Conservation (phyloP, 2,797 vertebrate species). For the Austrolebias charrua region DNA sequence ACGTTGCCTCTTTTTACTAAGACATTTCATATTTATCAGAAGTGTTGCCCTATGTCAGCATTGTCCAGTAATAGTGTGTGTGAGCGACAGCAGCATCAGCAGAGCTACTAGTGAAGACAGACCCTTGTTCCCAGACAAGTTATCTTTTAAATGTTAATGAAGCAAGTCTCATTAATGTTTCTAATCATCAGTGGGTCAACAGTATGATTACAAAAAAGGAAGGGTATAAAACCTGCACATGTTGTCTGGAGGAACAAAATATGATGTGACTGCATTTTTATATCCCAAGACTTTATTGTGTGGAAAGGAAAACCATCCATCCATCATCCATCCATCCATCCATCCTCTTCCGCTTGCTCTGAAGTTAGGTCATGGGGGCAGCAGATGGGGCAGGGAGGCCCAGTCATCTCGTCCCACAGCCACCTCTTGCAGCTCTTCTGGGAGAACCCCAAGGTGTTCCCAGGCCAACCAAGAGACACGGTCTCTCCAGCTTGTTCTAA, state of each 20-base stretch:
- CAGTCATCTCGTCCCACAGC: too few species aligned
- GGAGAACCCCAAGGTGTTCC: too few species aligned
- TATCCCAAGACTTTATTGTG: too few species aligned
- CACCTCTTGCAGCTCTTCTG: too few species aligned
- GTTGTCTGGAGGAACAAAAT: background rate
- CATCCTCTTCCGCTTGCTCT: too few species aligned
- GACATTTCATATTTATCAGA: background rate
- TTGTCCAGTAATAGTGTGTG: background rate
- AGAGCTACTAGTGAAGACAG: slow-evolving; percentile 2
- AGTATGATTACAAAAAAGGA: background rate
- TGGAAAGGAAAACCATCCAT: too few species aligned
- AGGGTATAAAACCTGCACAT: background rate
- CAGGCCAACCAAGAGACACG: too few species aligned
- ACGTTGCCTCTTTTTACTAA: background rate
- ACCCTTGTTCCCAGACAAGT: background rate
- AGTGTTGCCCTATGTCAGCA: background rate
- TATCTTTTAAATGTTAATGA: background rate
- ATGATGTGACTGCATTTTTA: background rate
- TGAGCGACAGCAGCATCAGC: background rate
- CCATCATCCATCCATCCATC: too few species aligned
- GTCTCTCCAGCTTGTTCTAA: too few species aligned
- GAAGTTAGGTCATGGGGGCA: too few species aligned
- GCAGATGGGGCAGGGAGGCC: too few species aligned
- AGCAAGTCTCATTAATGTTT: background rate
- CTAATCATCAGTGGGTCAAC: background rate